A percentile compares a stretch with the other conserved stretches of the same genome.
Conservation (phyloP, 2,797 vertebrate species). For the Leptoclinus maculatus region DNA sequence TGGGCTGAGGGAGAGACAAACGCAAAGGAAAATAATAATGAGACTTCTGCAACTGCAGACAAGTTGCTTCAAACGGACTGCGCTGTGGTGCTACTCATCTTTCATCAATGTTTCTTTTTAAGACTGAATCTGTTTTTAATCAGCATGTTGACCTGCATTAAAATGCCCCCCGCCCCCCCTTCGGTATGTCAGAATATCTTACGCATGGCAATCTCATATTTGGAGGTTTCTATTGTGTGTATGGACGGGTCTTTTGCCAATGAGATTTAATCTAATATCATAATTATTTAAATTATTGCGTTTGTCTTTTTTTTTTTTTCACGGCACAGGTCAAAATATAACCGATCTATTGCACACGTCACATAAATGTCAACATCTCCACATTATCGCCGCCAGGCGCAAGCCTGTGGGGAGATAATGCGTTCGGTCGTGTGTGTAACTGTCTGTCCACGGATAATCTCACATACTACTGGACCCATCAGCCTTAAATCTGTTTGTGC, state of each 20-base stretch:
- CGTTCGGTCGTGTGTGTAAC: neutral
- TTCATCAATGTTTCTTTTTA: neutral
- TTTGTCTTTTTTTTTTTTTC: neutral
- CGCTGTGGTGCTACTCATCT: neutral
- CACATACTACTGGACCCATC: neutral
- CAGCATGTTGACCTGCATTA: neutral
- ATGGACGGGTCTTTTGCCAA: too few species aligned
- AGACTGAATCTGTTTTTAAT: neutral
- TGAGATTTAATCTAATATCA: too few species aligned
- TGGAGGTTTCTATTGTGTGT: neutral
- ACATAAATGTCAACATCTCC: neutral
- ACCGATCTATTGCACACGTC: neutral
- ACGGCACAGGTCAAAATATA: neutral
- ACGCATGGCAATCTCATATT: neutral
- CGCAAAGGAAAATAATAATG: neutral
- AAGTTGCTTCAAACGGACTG: neutral
- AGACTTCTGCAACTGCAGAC: conserved; percentile 7
- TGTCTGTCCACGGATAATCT: neutral
- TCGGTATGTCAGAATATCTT: neutral
- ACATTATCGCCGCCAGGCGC: neutral
- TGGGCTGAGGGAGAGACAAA: conserved; percentile 63
- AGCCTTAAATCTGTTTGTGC: neutral
- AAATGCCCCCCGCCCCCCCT: neutral
- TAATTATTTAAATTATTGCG: neutral
- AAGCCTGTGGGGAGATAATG: neutral